Evolutionary conservation across 2,113 vertebrate species (phyloP).

Genomic region (Scolopax mira): DNA sequence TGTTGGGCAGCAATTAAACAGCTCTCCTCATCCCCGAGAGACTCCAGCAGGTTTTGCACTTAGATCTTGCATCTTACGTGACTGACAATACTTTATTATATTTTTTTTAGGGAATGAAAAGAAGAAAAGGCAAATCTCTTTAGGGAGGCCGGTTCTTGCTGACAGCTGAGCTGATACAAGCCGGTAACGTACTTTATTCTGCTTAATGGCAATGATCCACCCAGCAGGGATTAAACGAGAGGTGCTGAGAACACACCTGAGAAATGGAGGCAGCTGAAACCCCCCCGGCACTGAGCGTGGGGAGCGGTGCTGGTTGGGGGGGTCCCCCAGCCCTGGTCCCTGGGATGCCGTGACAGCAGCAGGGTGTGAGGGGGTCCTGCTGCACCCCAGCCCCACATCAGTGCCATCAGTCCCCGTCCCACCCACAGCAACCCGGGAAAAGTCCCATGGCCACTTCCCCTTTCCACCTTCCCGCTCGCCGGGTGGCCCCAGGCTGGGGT

Average conservation of each 20-base stretch:
- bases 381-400: accelerated
- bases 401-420: background rate
- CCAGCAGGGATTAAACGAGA: background rate
- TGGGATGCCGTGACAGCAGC: accelerated
- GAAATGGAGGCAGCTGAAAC: background rate
- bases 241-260: background rate
- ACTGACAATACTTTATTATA: background rate
- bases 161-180: background rate
- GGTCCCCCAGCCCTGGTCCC: background rate
- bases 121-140: constrained; percentile 23
- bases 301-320: background rate
- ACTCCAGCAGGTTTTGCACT: background rate
- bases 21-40: background rate
- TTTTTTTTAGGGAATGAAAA: background rate
- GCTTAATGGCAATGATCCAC: background rate
- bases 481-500: accelerated
- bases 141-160: background rate
- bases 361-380: accelerated
- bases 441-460: background rate
- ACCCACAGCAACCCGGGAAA: background rate
- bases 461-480: background rate
- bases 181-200: background rate
- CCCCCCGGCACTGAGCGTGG: accelerated
- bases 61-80: background rate
- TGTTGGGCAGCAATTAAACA: background rate